These are phyloP conservation scores for Lichenostomus cassidix DNA, from an alignment of 2,113 vertebrate species.

Conservation along the genomic window DNA sequence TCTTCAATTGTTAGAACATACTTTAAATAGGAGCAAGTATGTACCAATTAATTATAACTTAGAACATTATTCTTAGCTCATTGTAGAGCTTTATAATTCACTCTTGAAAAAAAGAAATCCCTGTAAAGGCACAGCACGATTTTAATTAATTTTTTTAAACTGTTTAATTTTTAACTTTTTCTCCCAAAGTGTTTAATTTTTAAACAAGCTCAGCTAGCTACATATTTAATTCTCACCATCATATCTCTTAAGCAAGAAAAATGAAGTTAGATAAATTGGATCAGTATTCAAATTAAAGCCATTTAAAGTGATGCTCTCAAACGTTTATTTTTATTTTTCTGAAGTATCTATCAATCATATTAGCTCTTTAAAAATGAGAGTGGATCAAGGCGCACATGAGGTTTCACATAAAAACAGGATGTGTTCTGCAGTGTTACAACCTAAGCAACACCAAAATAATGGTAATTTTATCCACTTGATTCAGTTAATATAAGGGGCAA, in stretches of 20 bases:
- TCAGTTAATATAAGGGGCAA: background rate
- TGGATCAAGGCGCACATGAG: background rate
- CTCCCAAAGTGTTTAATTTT: slow-evolving; percentile 54
- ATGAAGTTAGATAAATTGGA: slow-evolving; percentile 52
- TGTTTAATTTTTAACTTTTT: slow-evolving; percentile 62
- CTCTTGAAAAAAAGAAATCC: slow-evolving; percentile 12
- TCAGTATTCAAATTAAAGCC: slow-evolving; percentile 52
- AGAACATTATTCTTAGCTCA: slow-evolving; percentile 64
- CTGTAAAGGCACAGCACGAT: slow-evolving; percentile 15
- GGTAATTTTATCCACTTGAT: slow-evolving; percentile 6
- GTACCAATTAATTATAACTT: slow-evolving; percentile 71
- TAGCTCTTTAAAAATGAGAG: slow-evolving; percentile 38
- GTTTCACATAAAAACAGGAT: background rate
- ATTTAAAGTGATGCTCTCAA: slow-evolving; percentile 47
- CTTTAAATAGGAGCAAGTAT: slow-evolving; percentile 64
- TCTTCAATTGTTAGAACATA: slow-evolving; percentile 63
- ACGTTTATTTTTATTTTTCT: slow-evolving; percentile 39
- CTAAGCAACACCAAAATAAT: background rate
- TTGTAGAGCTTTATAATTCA: slow-evolving; percentile 58
- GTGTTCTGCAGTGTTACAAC: background rate
- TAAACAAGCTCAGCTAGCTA: slow-evolving; percentile 5
- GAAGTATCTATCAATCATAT: slow-evolving; percentile 44
- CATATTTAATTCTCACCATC: slow-evolving; percentile 40
- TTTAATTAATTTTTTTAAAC: slow-evolving; percentile 62
- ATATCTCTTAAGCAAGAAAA: slow-evolving; percentile 51